A percentile compares a stretch with the other conserved stretches of the same genome.
These are phyloP conservation scores for Cichladusa arquata DNA, from an alignment of 2,113 vertebrate genomes.

Conservation along the genomic window DNA sequence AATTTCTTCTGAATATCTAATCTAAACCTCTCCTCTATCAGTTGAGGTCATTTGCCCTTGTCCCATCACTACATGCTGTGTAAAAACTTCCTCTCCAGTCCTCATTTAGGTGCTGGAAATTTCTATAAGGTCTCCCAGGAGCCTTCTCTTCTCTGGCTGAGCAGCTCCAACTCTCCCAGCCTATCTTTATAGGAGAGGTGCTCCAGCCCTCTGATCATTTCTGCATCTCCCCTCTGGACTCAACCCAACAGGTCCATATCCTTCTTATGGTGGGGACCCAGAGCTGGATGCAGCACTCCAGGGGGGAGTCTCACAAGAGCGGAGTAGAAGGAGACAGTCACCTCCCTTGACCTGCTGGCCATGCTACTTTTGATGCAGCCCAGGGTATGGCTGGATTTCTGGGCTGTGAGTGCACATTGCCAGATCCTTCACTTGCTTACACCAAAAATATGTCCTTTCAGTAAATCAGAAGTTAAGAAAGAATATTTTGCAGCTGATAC, in stretches of 20 bases:
- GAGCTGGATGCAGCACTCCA: background rate
- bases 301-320: fast-evolving
- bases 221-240: background rate
- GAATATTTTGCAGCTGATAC: background rate
- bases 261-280: background rate
- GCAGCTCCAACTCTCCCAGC: background rate
- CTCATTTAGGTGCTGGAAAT: background rate
- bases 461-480: background rate
- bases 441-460: background rate
- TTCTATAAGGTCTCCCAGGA: background rate
- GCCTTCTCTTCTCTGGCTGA: background rate
- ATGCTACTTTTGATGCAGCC: background rate
- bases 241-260: background rate
- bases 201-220: background rate
- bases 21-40: background rate
- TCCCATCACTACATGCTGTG: background rate
- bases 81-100: background rate
- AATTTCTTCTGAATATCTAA: background rate
- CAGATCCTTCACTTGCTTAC: background rate
- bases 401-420: background rate
- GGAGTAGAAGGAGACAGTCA: background rate
- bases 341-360: background rate
- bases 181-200: background rate
- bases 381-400: background rate
- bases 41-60: background rate